Evolutionary conservation across 2,888 invertebrate species (phyloP).

Genomic region (Polylopha cassiicola): DNA sequence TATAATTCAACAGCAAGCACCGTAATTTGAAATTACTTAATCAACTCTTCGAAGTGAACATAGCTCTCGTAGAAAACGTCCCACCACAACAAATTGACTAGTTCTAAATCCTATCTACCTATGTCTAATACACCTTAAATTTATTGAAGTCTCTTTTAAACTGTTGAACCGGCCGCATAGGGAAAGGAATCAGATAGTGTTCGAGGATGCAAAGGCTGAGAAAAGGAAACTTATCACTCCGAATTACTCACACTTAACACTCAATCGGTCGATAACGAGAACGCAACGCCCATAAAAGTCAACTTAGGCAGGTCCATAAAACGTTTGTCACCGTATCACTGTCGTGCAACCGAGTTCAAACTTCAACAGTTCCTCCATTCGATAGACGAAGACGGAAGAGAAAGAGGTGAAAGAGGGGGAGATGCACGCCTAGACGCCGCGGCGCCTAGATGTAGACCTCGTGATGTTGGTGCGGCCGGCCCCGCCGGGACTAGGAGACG

Average conservation of each 20-base stretch:
- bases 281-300: conserved; percentile 40
- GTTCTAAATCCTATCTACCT: conserved; percentile 69
- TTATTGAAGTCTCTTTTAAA: conserved; percentile 65
- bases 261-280: conserved; percentile 43
- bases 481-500: conserved; percentile 72
- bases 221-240: conserved; percentile 39
- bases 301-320: conserved; percentile 28
- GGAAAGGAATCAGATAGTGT: conserved; percentile 38
- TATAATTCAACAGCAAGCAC: conserved; percentile 70
- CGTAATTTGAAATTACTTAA: conserved; percentile 59
- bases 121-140: conserved; percentile 56
- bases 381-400: conserved; percentile 35
- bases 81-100: conserved; percentile 75
- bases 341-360: conserved; percentile 64
- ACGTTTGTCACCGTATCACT: conserved; percentile 41
- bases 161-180: conserved; percentile 71
- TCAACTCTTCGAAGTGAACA: conserved; percentile 60
- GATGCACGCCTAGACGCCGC: conserved; percentile 28
- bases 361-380: conserved; percentile 52
- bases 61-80: conserved; percentile 69
- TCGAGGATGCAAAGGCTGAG: conserved; percentile 36
- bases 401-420: conserved; percentile 31
- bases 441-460: conserved; percentile 69
- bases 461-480: conserved; percentile 73
- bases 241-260: conserved; percentile 39